Percentiles rank a stretch among this genome's conserved stretches.
These are phyloP conservation scores for Phthorimaea operculella DNA, from an alignment of 1,140 invertebrate species.

Conservation along the genomic window DNA sequence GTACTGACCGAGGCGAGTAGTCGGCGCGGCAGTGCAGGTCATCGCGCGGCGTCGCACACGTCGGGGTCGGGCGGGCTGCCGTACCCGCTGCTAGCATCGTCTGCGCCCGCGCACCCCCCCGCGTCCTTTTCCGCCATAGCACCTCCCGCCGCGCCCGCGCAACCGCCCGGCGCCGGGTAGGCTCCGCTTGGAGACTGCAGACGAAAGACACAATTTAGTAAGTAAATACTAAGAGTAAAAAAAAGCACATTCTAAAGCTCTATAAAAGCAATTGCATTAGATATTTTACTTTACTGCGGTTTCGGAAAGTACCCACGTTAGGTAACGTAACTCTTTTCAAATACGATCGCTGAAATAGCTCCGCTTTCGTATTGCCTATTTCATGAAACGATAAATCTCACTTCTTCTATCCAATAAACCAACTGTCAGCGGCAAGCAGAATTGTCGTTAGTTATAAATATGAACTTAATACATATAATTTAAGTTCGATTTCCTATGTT, in stretches of 20 bases:
- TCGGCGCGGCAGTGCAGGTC: constrained; percentile 60
- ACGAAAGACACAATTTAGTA: neutral
- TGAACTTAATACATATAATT: neutral
- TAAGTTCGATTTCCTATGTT: constrained; percentile 7
- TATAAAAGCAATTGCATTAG: no score
- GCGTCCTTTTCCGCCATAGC: constrained; percentile 64
- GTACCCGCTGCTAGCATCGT: constrained; percentile 72
- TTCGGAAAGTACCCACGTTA: no score
- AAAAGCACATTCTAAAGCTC: constrained; percentile 9
- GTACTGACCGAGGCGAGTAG: constrained; percentile 52
- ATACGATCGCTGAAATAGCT: no score
- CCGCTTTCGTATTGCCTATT: no score
- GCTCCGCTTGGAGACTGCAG: constrained; percentile 55
- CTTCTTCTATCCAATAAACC: no score
- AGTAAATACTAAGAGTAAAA: neutral
- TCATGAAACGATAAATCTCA: no score
- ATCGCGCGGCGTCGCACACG: constrained; percentile 70
- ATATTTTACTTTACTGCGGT: no score
- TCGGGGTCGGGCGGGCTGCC: constrained; percentile 73
- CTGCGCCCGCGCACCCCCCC: constrained; percentile 59
- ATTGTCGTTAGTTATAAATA: no score
- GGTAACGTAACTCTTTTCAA: no score
- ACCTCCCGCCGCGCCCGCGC: constrained; percentile 37
- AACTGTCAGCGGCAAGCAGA: no score
- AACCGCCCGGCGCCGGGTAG: constrained; percentile 47